phyloP scores from a whole-genome alignment of 2,113 vertebrate species.

The Turnix velox region DNA sequence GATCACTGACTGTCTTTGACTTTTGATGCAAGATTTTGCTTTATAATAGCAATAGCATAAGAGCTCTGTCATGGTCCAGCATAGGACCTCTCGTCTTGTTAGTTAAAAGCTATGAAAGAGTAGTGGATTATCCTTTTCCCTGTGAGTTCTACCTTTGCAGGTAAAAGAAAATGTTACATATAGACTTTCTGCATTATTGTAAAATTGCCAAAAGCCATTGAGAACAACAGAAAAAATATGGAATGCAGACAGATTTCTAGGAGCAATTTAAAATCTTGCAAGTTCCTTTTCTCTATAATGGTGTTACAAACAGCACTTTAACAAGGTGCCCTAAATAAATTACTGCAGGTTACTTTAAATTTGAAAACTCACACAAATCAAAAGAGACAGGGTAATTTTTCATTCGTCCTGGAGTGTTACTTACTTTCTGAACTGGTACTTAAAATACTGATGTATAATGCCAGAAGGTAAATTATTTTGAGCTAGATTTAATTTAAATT shows the following conservation, averaged over 20 bases:
- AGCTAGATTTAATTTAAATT: conserved; percentile 85
- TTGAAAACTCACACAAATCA: conserved; percentile 83
- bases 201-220: not conserved
- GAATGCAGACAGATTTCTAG: not conserved
- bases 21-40: not conserved
- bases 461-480: conserved; percentile 81
- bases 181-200: not conserved
- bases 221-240: not conserved
- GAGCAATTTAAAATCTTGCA: not conserved
- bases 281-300: not conserved
- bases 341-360: conserved; percentile 72
- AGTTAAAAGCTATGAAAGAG: not conserved
- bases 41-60: not conserved
- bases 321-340: conserved; percentile 65
- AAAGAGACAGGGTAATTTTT: conserved; percentile 87
- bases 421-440: conserved; percentile 73
- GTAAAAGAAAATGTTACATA: not conserved
- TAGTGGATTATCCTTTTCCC: not conserved
- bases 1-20: not conserved
- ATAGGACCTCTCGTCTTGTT: not conserved
- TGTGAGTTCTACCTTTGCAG: not conserved
- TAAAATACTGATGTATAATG: conserved; percentile 69
- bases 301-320: conserved; percentile 53
- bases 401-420: conserved; percentile 76
- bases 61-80: not conserved